Conservation (phyloP, 2,797 vertebrate species). For the Vultur gryphus region DNA sequence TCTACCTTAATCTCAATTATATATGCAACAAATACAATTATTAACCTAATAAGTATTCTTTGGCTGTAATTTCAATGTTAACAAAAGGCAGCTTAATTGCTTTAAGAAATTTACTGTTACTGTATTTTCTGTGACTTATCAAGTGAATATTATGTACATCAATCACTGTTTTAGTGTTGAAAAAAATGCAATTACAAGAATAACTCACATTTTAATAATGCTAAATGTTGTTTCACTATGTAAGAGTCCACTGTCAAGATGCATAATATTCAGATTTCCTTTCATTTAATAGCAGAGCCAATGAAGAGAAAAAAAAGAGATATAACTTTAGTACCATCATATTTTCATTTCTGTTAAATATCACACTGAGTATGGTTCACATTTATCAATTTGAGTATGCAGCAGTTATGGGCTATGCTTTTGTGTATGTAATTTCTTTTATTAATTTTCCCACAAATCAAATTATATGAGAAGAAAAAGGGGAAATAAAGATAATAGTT, state of each 20-base stretch:
- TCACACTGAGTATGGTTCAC: not conserved
- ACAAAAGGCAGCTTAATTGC: not conserved
- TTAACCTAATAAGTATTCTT: constrained; percentile 2
- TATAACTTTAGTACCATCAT: constrained; percentile 25
- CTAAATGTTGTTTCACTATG: constrained; percentile 11
- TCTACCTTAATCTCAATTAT: not conserved
- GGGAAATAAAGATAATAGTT: constrained; percentile 30
- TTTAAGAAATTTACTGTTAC: not conserved
- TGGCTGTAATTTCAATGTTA: not conserved
- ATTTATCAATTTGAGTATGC: constrained; percentile 35
- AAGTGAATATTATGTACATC: not conserved
- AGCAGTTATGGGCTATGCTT: constrained; percentile 1
- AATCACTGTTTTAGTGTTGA: constrained; percentile 4
- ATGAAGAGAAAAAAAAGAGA: not conserved
- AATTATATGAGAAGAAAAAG: constrained; percentile 13
- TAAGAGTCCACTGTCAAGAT: constrained; percentile 28
- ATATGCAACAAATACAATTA: not conserved
- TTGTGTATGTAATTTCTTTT: constrained; percentile 37
- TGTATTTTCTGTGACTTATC: constrained; percentile 33
- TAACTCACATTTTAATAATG: constrained; percentile 54
- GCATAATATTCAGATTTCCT: constrained; percentile 42
- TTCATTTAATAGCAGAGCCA: constrained; percentile 39
- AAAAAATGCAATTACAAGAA: constrained; percentile 22
- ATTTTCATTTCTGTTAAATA: constrained; percentile 59
- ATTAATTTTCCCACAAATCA: constrained; percentile 54